Percentiles rank a stretch among this genome's conserved stretches.
Conservation (phyloP, 2,888 invertebrate species). For the Pedicia rivosa region DNA sequence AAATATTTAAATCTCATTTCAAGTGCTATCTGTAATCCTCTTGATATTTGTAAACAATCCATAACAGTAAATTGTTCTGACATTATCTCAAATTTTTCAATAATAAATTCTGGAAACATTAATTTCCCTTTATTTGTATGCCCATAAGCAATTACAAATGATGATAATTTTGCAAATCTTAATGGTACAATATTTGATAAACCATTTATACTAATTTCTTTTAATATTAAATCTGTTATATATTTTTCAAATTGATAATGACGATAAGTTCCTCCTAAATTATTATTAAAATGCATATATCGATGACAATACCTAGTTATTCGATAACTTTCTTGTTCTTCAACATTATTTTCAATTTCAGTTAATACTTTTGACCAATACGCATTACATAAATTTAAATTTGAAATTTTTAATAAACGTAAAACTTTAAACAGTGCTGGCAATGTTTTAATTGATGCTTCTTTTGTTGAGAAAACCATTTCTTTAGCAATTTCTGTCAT, state of each 20-base stretch:
- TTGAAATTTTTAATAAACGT: conserved; percentile 32
- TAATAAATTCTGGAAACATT: conserved; percentile 23
- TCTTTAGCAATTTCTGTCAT: conserved; percentile 25
- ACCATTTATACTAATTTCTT: conserved; percentile 23
- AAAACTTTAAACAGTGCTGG: conserved; percentile 30
- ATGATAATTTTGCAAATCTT: conserved; percentile 26
- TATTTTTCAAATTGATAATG: conserved; percentile 31
- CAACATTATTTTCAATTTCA: conserved; percentile 19
- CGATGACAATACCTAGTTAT: conserved; percentile 31
- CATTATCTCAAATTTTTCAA: conserved; percentile 28
- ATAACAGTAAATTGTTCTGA: conserved; percentile 25
- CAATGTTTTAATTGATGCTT: conserved; percentile 20
- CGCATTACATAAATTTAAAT: conserved; percentile 27
- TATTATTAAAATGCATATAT: conserved; percentile 38
- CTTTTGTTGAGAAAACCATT: conserved; percentile 17
- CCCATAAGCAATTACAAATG: conserved; percentile 34
- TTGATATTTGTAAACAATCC: conserved; percentile 31
- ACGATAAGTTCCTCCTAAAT: conserved; percentile 34
- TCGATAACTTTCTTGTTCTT: conserved; percentile 18
- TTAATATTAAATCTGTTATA: conserved; percentile 26
- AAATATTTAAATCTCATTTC: conserved; percentile 23
- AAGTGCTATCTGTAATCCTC: conserved; percentile 29
- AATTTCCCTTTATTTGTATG: conserved; percentile 16
- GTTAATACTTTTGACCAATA: conserved; percentile 33
- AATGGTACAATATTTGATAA: conserved; percentile 25